phyloP scores from a whole-genome alignment of 2,888 invertebrate genomes.

The Drosophila limbata region DNA sequence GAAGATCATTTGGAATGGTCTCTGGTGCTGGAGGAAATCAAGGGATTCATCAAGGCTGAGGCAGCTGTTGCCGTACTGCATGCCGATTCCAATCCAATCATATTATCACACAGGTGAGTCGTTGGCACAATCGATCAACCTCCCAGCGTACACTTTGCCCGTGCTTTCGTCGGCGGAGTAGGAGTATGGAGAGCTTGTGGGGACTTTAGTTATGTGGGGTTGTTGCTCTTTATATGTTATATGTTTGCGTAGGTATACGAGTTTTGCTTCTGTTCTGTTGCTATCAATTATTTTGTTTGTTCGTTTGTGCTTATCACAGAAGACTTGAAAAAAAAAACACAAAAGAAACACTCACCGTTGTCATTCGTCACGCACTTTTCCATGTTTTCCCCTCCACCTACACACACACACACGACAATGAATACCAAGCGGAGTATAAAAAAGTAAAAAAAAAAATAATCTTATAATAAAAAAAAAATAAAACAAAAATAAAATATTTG shows the following conservation, averaged over 20 bases:
- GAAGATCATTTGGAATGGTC: slow-evolving; percentile 99
- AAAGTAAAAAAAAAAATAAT: no score
- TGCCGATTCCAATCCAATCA: slow-evolving; percentile 93
- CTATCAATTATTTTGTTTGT: slow-evolving; percentile 70
- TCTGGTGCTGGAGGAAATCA: slow-evolving; percentile 96
- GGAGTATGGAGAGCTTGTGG: slow-evolving; percentile 81
- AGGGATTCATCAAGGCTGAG: slow-evolving; percentile 97
- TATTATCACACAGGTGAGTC: slow-evolving; percentile 93
- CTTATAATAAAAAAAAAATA: no score
- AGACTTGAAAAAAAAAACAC: slow-evolving; percentile 81
- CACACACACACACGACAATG: slow-evolving; percentile 13
- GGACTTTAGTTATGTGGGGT: slow-evolving; percentile 43
- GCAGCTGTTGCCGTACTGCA: slow-evolving; percentile 95
- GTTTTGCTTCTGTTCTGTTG: slow-evolving; percentile 77
- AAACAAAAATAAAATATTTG: no score
- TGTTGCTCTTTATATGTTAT: slow-evolving; percentile 34
- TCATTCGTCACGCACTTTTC: slow-evolving; percentile 77
- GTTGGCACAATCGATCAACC: slow-evolving; percentile 56
- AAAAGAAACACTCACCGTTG: slow-evolving; percentile 75
- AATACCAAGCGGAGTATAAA: neutral
- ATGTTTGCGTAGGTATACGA: slow-evolving; percentile 73
- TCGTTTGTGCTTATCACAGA: slow-evolving; percentile 83
- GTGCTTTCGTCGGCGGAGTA: slow-evolving; percentile 86
- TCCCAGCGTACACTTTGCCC: slow-evolving; percentile 82
- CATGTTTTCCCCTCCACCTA: slow-evolving; percentile 49